Evolutionary conservation across 2,888 invertebrate species (phyloP).

Genomic region (Odontocolon sp.): DNA sequence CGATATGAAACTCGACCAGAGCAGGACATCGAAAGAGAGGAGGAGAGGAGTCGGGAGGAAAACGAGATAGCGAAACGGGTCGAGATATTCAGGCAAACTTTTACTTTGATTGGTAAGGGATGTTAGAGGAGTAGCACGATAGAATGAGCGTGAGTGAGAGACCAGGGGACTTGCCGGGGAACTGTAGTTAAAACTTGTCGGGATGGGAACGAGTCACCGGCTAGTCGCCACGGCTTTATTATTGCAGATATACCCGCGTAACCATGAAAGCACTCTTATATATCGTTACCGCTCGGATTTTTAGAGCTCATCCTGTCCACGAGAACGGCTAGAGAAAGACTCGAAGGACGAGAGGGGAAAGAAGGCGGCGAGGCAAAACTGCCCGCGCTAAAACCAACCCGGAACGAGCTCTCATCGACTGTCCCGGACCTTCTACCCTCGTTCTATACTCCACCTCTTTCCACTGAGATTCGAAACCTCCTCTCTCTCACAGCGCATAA

Average conservation of each 20-base stretch:
- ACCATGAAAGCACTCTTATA: conserved; percentile 67
- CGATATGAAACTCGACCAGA: background rate
- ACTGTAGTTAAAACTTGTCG: conserved; percentile 74
- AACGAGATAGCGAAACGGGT: conserved; percentile 30
- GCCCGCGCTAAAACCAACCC: conserved; percentile 65
- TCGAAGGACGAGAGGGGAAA: conserved; percentile 34
- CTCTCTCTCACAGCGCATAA: conserved; percentile 27
- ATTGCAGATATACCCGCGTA: conserved; percentile 65
- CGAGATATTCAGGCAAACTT: conserved; percentile 66
- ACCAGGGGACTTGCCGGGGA: conserved; percentile 56
- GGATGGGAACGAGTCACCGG: conserved; percentile 64
- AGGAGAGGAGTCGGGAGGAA: conserved; percentile 6
- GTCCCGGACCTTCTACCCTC: conserved; percentile 56
- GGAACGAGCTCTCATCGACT: conserved; percentile 66
- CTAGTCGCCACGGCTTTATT: conserved; percentile 68
- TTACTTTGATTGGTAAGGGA: conserved; percentile 71
- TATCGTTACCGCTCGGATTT: conserved; percentile 65
- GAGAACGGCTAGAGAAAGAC: conserved; percentile 53
- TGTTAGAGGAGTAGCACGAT: background rate
- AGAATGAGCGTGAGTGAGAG: conserved; percentile 52
- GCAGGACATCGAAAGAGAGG: conserved; percentile 24
- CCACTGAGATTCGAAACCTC: background rate
- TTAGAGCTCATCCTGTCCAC: conserved; percentile 65
- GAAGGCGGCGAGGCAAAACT: conserved; percentile 61
- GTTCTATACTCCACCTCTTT: conserved; percentile 58